Evolutionary conservation across 1,140 invertebrate genomes (phyloP), one percentile per base, ranked within the genome.

Genomic region (Ooceraea biroi): DNA sequence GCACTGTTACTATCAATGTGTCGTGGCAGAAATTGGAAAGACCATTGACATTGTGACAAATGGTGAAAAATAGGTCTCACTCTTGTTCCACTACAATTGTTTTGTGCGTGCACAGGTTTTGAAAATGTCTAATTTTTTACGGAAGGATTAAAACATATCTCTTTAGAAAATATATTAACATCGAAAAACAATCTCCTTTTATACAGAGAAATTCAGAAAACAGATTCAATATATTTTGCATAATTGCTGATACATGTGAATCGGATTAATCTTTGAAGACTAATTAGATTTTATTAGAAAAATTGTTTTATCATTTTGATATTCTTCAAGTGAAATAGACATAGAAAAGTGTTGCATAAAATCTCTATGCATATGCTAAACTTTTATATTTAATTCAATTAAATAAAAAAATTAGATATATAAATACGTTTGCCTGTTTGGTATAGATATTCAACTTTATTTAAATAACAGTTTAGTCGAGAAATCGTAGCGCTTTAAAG

Each of bases 1-100:
- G 90, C 89, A 91, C 88, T 91, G 88, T 90, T 91, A 85, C 88
- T 85, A 48, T 74, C 69, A 58, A 87, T 84, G 60, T 71, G 55
- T 17, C 58, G 66, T 58, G 44, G 27, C 55, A 14, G 63, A 48
- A 63, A 41, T 77, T 77, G 57, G 72, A 84, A 48, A 84, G 71
- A 72, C 86, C 71, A 60, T 68, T 22, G 52, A 84, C 57, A 44
- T 58, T 65, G 27, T 46, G 61, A 69, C 65, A 71, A 80, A 65
- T 65, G n/a, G n/a, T n/a, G n/a, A n/a, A n/a, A n/a, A n/a, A 80
- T 65, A 80, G 76, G 76, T 80, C 36, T n/a, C 76, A 52, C 55
- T 69, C 76, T 44, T 4, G 69, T 71, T 71, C 71, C 57, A 19
- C 27, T 71, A 27, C 36, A n/a, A 71, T 69, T 69, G 76, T 80